These are phyloP conservation scores for Isoperla grammatica DNA, from an alignment of 2,888 invertebrate species.

Conservation along the genomic window DNA sequence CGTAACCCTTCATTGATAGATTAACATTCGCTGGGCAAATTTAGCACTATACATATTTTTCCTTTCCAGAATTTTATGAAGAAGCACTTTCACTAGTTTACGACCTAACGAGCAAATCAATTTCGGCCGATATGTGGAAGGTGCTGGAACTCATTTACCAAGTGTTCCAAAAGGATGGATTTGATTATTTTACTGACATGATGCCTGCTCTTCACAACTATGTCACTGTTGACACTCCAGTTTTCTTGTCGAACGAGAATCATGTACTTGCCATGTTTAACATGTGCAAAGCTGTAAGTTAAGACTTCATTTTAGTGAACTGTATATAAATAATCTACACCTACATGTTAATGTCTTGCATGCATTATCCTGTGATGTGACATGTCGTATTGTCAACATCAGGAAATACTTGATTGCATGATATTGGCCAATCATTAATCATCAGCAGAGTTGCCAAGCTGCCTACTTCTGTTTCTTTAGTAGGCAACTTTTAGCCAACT, in stretches of 20 bases:
- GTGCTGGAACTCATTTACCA: slow-evolving; percentile 82
- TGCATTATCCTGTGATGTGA: no score
- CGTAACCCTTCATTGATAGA: no score
- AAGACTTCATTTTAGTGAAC: slow-evolving; percentile 19
- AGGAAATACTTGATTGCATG: no score
- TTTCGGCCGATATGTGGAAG: slow-evolving; percentile 95
- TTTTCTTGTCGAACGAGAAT: slow-evolving; percentile 87
- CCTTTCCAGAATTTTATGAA: slow-evolving; percentile 83
- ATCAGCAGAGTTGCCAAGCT: no score
- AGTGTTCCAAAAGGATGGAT: slow-evolving; percentile 89
- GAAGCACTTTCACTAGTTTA: slow-evolving; percentile 90
- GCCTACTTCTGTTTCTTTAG: no score
- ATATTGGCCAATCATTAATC: no score
- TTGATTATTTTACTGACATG: slow-evolving; percentile 96
- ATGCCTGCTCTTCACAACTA: slow-evolving; percentile 99
- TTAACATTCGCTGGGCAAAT: no score
- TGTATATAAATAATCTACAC: no score
- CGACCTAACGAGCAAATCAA: slow-evolving; percentile 79
- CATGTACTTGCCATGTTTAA: slow-evolving; percentile 86
- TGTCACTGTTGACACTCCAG: slow-evolving; percentile 89
- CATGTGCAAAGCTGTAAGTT: slow-evolving; percentile 82
- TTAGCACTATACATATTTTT: no score
- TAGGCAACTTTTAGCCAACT: no score
- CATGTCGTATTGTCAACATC: no score
- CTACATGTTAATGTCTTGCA: no score